phyloP scores from a whole-genome alignment of 2,888 invertebrate species.

The Pseudococcus longispinus region DNA sequence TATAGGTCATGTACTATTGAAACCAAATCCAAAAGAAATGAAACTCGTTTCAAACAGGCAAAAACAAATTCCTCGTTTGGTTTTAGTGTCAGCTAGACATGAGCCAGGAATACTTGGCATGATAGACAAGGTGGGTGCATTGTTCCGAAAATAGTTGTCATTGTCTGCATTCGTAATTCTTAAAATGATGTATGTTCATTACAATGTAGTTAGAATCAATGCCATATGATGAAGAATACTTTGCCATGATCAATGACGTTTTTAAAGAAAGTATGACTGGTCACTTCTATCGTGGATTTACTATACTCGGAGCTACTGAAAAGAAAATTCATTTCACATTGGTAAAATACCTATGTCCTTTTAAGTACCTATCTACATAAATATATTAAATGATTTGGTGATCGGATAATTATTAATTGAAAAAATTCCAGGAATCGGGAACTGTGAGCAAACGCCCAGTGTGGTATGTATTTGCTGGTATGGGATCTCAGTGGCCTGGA shows the following conservation, averaged over 20 bases:
- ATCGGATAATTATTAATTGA: background rate
- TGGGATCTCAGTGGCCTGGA: slow-evolving; percentile 78
- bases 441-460: slow-evolving; percentile 63
- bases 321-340: slow-evolving; percentile 55
- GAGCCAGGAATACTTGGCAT: slow-evolving; percentile 64
- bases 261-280: slow-evolving; percentile 62
- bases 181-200: background rate
- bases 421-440: slow-evolving; percentile 54
- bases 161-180: background rate
- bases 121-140: slow-evolving; percentile 60
- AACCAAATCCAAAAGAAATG: slow-evolving; percentile 62
- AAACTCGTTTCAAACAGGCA: slow-evolving; percentile 49
- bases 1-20: slow-evolving; percentile 64
- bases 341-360: slow-evolving; percentile 23
- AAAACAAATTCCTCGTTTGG: slow-evolving; percentile 62
- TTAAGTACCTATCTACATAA: too few species aligned
- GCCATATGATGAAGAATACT: slow-evolving; percentile 60
- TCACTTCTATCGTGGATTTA: slow-evolving; percentile 66
- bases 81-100: slow-evolving; percentile 65
- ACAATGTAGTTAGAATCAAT: slow-evolving; percentile 58
- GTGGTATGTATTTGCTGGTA: slow-evolving; percentile 78
- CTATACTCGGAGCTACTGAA: slow-evolving; percentile 62
- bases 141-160: background rate
- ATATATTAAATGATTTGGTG: too few species aligned
- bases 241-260: slow-evolving; percentile 61